Conservation (phyloP, 1,140 invertebrate species). For the Polypedilum vanderplanki region DNA sequence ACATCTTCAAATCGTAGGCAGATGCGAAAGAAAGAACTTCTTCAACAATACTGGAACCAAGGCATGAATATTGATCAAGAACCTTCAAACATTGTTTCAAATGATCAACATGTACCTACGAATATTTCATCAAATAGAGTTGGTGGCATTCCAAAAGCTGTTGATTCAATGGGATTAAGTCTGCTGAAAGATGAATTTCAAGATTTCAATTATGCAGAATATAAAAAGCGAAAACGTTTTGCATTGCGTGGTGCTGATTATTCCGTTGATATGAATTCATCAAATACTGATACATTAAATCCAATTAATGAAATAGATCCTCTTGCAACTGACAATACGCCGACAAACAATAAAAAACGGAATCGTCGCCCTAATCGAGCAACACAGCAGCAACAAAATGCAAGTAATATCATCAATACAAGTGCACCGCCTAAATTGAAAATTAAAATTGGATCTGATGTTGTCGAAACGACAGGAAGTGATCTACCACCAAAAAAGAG, state of each 20-base stretch:
- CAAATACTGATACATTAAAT: slow-evolving; percentile 36
- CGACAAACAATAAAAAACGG: slow-evolving; percentile 34
- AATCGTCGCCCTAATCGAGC: slow-evolving; percentile 42
- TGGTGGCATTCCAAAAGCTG: slow-evolving; percentile 65
- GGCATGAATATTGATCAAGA: slow-evolving; percentile 74
- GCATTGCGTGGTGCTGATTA: slow-evolving; percentile 45
- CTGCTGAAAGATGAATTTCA: slow-evolving; percentile 77
- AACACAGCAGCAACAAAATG: slow-evolving; percentile 41
- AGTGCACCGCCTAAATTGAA: slow-evolving; percentile 65
- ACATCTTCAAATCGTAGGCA: slow-evolving; percentile 58
- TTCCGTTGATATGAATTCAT: slow-evolving; percentile 43
- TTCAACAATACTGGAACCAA: slow-evolving; percentile 77
- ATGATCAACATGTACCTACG: slow-evolving; percentile 31
- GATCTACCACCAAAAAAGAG: slow-evolving; percentile 75
- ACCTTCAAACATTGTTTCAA: slow-evolving; percentile 46
- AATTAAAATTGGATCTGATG: slow-evolving; percentile 66
- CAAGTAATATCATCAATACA: slow-evolving; percentile 35
- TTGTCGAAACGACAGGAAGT: slow-evolving; percentile 48
- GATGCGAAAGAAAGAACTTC: slow-evolving; percentile 83
- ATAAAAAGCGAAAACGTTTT: slow-evolving; percentile 58
- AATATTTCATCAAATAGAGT: slow-evolving; percentile 46
- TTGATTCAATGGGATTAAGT: slow-evolving; percentile 76
- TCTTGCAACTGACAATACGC: neutral
- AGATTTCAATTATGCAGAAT: slow-evolving; percentile 54
- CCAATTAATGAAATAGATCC: slow-evolving; percentile 31